Percentiles rank a stretch among this genome's conserved stretches.
phyloP scores from a whole-genome alignment of 2,797 vertebrate genomes.

The Furcifer pardalis region DNA sequence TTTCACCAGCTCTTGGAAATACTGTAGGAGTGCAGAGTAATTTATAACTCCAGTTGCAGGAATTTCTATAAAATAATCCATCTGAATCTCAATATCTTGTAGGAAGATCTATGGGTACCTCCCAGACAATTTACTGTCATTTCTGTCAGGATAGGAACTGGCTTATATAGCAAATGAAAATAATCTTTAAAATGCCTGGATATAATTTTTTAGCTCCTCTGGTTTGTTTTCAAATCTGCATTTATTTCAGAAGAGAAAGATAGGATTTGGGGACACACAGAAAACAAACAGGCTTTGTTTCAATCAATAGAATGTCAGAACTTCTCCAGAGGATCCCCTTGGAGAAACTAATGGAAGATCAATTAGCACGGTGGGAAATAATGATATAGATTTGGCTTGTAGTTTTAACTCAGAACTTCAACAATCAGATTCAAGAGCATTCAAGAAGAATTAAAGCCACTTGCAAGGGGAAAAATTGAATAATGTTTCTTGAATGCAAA shows the following conservation, averaged over 20 bases:
- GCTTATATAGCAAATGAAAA: not conserved
- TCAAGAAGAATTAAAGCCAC: too few relatives aligned
- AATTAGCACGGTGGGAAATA: not conserved
- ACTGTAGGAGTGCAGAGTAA: conserved; percentile 6
- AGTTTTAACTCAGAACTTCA: too few relatives aligned
- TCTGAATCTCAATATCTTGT: conserved; percentile 8
- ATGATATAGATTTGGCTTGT: not conserved
- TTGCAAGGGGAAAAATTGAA: too few relatives aligned
- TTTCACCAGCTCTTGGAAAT: conserved; percentile 1
- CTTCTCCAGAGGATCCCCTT: not conserved
- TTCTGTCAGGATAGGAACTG: conserved; percentile 30
- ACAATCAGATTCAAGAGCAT: too few relatives aligned
- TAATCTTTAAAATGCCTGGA: too few relatives aligned
- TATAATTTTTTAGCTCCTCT: conserved; percentile 36
- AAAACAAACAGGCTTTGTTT: not conserved
- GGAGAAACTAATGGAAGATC: conserved; percentile 9
- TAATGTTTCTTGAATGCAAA: too few relatives aligned
- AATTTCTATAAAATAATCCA: conserved; percentile 3
- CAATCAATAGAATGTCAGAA: conserved; percentile 8
- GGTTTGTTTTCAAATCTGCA: conserved; percentile 46
- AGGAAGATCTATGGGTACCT: conserved; percentile 18
- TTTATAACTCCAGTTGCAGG: not conserved
- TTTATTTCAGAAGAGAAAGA: conserved; percentile 25
- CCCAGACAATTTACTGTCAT: not conserved
- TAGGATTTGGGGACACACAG: conserved; percentile 8